Percentiles rank a stretch among this genome's conserved stretches.
Evolutionary conservation across 92 coral and sea anemone genomes (phyloP).

Genomic region (Palythoa heliodiscus): DNA sequence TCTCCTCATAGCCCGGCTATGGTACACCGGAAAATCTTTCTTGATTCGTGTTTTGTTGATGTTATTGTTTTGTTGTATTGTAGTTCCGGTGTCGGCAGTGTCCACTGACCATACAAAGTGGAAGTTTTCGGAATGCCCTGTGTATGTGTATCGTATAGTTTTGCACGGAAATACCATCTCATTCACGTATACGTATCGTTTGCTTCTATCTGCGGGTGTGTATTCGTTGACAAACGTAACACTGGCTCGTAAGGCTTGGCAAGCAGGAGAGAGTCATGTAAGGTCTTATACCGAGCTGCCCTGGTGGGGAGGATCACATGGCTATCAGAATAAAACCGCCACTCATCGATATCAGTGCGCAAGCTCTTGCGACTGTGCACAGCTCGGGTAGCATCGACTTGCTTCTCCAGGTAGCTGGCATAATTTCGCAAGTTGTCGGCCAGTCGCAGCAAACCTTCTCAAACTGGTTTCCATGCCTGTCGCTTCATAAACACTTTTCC

Average conservation of each 20-base stretch:
- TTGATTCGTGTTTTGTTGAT: constrained; percentile 42
- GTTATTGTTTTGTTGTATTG: constrained; percentile 40
- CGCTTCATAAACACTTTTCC: constrained; percentile 56
- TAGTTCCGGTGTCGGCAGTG: constrained; percentile 33
- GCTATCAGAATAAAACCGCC: constrained; percentile 49
- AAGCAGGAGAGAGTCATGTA: constrained; percentile 56
- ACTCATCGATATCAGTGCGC: constrained; percentile 59
- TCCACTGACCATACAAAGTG: constrained; percentile 55
- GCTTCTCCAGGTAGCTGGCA: constrained; percentile 54
- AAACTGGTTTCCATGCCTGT: constrained; percentile 60
- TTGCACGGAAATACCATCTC: constrained; percentile 51
- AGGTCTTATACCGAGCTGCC: constrained; percentile 48
- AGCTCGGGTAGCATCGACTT: constrained; percentile 43
- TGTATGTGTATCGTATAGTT: constrained; percentile 51
- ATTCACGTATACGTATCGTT: constrained; percentile 38
- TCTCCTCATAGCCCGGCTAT: constrained; percentile 50
- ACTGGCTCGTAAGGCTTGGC: constrained; percentile 56
- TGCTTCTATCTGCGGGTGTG: constrained; percentile 47
- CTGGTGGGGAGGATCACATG: constrained; percentile 47
- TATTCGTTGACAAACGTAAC: constrained; percentile 50
- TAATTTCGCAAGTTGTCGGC: constrained; percentile 57
- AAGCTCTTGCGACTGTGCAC: constrained; percentile 39
- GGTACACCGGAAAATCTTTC: constrained; percentile 44
- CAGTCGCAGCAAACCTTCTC: constrained; percentile 51
- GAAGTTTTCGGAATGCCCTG: constrained; percentile 44